Base-by-base conservation (phyloP, 2,113 vertebrate genomes). In the Pteropus alecto region DNA sequence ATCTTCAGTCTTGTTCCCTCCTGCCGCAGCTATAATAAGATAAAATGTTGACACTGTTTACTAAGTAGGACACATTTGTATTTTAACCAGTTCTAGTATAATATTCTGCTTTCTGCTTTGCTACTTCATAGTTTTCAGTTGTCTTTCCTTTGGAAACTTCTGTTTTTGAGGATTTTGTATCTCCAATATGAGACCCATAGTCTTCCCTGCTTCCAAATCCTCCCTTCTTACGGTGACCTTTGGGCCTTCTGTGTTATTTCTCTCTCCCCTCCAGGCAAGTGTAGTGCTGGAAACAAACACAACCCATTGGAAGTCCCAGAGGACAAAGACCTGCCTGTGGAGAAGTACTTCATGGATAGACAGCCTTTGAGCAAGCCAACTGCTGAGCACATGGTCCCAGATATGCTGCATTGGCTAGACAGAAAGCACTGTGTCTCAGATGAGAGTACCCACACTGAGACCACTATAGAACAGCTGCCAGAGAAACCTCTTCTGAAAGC, bases 391-490 rank as follows among this genome's bases (percentile, higher is more conserved):
- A 46, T 46, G 46, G 46, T 46, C 46, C 46, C 46, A 46, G 46
- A 97, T 60, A 83, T 81, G 90, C 84, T 95, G 93, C 97, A 98
- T 26, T 98, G 97, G 92, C 94, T 98, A 86, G 95, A 98, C 92
- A 98, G 99, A 97, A 99, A 99, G 96, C 98, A 99, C 92, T 98
- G 98, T 82, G 97, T 98, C 91, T 94, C 97, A 97, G 97, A 97
- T 85, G 98, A 98, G 93, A 96, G 96, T 87, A 98, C 97, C 91
- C 96, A 96, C 96, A 97, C 92, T 0, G 98, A 98, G 88, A 97
- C 65, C 73, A 96, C 97, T 90, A 90, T 95, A 94, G 98, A 99
- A 77, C 97, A 98, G 2, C 97, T 98, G 48, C 98, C 97, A 85
- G 98, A 99, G 6, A 98, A 98, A 65, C 94, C 97, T 97, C 11